Evolutionary conservation across 2,113 vertebrate species (phyloP).

Genomic region (Rana temporaria): DNA sequence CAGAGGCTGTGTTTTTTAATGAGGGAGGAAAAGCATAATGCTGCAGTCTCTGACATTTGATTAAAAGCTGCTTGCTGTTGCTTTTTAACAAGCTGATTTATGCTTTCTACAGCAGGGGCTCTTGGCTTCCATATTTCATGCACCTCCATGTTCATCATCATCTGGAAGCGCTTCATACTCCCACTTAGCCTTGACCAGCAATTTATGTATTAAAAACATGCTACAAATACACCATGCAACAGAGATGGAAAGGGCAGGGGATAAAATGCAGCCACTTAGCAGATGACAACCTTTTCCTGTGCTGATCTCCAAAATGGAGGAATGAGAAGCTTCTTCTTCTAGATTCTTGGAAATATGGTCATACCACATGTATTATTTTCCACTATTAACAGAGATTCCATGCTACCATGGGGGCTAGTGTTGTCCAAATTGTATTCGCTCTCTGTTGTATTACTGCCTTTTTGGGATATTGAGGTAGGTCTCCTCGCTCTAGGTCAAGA

Average conservation of each 20-base stretch:
- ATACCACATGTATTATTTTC: no score
- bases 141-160: conserved; percentile 38
- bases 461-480: no score
- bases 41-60: conserved; percentile 53
- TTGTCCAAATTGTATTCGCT: no score
- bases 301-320: not conserved
- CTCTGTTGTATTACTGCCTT: no score
- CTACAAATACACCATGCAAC: not conserved
- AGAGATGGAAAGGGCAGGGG: not conserved
- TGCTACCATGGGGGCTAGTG: no score
- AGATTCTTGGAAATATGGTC: no score
- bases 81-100: conserved; percentile 55
- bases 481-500: no score
- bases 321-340: no score
- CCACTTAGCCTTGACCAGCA: conserved; percentile 42
- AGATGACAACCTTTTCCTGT: not conserved
- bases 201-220: conserved; percentile 42
- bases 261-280: not conserved
- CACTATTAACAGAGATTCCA: no score
- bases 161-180: conserved; percentile 31
- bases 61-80: conserved; percentile 53
- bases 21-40: conserved; percentile 50
- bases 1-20: conserved; percentile 41
- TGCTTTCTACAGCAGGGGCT: conserved; percentile 44
- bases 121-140: conserved; percentile 40